Conservation (phyloP, 2,113 vertebrate genomes). For the Pipra filicauda region DNA sequence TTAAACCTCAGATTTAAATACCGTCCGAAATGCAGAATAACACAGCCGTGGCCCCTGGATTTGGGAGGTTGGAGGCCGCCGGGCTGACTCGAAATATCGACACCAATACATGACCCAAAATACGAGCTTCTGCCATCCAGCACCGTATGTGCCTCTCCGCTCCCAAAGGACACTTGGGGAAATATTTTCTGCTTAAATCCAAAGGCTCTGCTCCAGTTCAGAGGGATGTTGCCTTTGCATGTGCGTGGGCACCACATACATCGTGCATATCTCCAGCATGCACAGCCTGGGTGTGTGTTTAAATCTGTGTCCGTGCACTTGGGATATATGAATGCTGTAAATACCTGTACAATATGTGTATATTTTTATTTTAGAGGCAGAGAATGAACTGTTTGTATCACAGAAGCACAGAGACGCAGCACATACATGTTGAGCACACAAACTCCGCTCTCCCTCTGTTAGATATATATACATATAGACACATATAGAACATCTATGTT, state of each 20-base stretch:
- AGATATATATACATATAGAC: background rate
- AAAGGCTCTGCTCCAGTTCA: background rate
- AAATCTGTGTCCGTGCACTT: background rate
- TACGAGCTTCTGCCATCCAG: fast-evolving
- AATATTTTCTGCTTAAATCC: background rate
- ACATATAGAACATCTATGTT: background rate
- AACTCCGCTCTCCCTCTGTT: background rate
- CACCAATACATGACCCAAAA: background rate
- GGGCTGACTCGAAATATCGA: fast-evolving
- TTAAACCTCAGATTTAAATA: background rate
- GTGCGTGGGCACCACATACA: background rate
- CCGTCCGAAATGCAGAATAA: background rate
- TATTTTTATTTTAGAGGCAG: slow-evolving; percentile 15
- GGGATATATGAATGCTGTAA: slow-evolving; percentile 13
- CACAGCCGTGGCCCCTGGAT: fast-evolving
- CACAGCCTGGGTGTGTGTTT: background rate
- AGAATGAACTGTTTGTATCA: background rate
- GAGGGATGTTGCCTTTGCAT: background rate
- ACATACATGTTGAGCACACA: background rate
- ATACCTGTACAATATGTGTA: background rate
- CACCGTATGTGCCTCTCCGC: fast-evolving
- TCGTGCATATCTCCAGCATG: background rate
- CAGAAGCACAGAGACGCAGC: background rate
- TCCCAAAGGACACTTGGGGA: background rate
- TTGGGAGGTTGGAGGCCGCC: background rate